Evolutionary conservation across 2,113 vertebrate species (phyloP), one percentile per base, ranked within the genome.

Genomic region (Stictonetta naevosa): DNA sequence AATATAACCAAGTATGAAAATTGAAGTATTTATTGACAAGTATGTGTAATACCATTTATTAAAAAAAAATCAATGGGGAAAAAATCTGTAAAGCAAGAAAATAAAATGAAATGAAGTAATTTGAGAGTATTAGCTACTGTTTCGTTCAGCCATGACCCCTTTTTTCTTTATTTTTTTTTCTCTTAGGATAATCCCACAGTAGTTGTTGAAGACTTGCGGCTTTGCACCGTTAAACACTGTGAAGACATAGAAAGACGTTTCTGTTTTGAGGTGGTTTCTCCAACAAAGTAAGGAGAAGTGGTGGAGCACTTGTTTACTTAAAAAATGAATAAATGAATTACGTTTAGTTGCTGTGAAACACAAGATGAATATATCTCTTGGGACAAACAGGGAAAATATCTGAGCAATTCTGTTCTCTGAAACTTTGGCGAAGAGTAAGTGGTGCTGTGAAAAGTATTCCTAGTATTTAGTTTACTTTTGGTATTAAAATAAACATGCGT

Each of bases 221-320:
- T 99, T 42, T 99, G 99, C 89, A 99, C 99, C 2, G 99, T 99
- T 67, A 99, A 99, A 95, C 99, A 99, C 91, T 99, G 99, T 58
- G 99, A 99, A 96, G 99, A 99, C 93, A 98, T 99, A 48, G 99
- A 99, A 91, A 98, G 99, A 4, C 98, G 99, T 25, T 99, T 99
- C 98, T 99, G 99, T 95, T 99, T 99, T 62, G 99, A 99, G 92
- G 99, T 99, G 50, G 99, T 99, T 88, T 99, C 99, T 22, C 99
- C 99, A 40, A 99, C 99, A 79, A 99, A 99, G 99, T 99, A 96
- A 97, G 97, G 93, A 98, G 98, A 97, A 59, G n/a, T 8, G 40
- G 46, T 81, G 7, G 31, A 79, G 36, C 42, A 28, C 46, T 48
- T 69, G 28, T 87, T 64, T 62, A n/a, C 64, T 60, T 86, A 6